Evolutionary conservation across 92 coral and sea anemone genomes (phyloP).

Genomic region (Actinostola sp.): DNA sequence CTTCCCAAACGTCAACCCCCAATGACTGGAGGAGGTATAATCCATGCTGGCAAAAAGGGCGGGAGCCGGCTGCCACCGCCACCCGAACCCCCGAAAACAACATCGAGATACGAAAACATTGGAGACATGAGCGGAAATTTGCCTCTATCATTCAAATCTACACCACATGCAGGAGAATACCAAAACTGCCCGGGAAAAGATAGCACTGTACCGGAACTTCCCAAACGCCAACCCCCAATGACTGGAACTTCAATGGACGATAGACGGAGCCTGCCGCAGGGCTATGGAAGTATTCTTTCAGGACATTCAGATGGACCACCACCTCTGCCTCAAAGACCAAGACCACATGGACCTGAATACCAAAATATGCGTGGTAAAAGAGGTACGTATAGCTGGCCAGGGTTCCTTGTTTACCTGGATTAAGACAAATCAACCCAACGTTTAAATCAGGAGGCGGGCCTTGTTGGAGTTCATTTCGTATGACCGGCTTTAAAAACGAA

Average conservation of each 20-base stretch:
- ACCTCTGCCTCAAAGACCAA: neutral
- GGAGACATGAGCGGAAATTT: neutral
- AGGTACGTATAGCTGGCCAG: neutral
- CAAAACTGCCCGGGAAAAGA: neutral
- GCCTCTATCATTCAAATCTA: neutral
- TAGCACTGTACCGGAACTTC: neutral
- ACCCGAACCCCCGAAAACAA: neutral
- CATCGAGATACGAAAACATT: neutral
- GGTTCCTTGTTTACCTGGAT: too few species aligned
- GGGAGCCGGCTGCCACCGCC: constrained; percentile 3
- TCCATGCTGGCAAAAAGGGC: neutral
- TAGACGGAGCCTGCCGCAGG: neutral
- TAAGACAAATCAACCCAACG: too few species aligned
- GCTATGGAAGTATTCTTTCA: neutral
- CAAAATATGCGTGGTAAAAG: constrained; percentile 5
- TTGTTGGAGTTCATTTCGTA: too few species aligned
- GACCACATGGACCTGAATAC: constrained; percentile 1
- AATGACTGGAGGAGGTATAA: neutral
- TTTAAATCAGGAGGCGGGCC: too few species aligned
- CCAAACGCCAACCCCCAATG: constrained; percentile 2
- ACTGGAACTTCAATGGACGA: neutral
- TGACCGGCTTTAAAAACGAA: too few species aligned
- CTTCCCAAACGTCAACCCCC: constrained; percentile 5
- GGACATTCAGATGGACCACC: neutral
- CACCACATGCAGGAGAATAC: neutral